Evolutionary conservation across 2,888 invertebrate genomes (phyloP).

Genomic region (Yponomeuta malinellus): DNA sequence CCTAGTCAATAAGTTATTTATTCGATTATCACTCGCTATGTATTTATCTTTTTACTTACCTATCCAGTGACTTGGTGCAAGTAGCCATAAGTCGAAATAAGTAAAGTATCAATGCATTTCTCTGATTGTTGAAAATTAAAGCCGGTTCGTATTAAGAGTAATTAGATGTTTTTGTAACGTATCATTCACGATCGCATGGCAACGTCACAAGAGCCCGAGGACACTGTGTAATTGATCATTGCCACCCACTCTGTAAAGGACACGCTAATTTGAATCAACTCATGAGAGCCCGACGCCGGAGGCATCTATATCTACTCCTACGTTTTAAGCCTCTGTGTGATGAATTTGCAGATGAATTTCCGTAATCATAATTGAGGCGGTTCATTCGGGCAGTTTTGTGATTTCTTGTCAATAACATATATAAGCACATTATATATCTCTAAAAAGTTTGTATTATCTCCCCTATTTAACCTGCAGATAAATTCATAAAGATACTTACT

Average conservation of each 20-base stretch:
- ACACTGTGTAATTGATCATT: neutral
- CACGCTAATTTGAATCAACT: neutral
- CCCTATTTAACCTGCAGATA: neutral
- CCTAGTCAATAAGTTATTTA: no score
- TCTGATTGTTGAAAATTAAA: neutral
- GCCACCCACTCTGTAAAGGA: slow-evolving; percentile 3
- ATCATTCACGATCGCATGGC: neutral
- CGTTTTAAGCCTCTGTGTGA: neutral
- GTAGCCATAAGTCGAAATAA: neutral
- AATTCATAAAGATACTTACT: neutral
- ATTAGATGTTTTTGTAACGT: neutral
- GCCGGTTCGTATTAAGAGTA: neutral
- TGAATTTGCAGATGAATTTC: neutral
- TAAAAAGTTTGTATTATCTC: no score
- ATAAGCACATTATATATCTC: no score
- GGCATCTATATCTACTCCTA: neutral
- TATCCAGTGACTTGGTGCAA: no score
- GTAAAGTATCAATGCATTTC: neutral
- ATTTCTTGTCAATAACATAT: neutral
- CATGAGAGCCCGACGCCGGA: neutral
- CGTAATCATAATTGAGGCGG: neutral
- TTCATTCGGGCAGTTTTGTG: no score
- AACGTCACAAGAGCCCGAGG: neutral
- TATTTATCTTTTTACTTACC: no score
- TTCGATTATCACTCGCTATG: no score